A percentile compares a stretch with the other conserved stretches of the same genome.
These are phyloP conservation scores for Bombus pascuorum DNA, from an alignment of 1,140 invertebrate species.

Conservation along the genomic window DNA sequence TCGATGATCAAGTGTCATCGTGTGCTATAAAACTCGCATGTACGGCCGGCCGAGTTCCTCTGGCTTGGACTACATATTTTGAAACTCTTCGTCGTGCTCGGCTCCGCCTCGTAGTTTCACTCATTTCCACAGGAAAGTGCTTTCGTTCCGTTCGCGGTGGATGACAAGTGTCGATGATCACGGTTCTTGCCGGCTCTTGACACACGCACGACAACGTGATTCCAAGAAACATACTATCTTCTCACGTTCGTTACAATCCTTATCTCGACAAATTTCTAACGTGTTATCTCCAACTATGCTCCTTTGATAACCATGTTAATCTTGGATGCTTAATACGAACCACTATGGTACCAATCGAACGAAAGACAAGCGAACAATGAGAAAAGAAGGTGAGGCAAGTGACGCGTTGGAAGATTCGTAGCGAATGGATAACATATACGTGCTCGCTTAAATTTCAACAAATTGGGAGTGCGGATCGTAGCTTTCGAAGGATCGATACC, in stretches of 20 bases:
- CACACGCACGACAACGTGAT: not conserved
- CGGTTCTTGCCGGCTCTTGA: too few relatives aligned
- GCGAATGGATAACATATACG: not conserved
- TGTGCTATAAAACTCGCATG: conserved; percentile 11
- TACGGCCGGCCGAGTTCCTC: not conserved
- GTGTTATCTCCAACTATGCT: not conserved
- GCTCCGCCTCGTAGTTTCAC: not conserved
- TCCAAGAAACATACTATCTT: too few relatives aligned
- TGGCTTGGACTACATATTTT: not conserved
- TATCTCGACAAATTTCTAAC: not conserved
- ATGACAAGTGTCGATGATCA: not conserved
- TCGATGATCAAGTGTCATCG: conserved; percentile 32
- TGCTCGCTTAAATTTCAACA: not conserved
- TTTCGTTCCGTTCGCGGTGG: not conserved
- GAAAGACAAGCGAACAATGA: too few relatives aligned
- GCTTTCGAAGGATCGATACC: not conserved
- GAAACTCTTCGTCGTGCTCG: not conserved
- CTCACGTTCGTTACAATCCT: not conserved
- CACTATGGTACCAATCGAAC: not conserved
- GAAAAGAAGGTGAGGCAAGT: not conserved
- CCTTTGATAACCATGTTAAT: not conserved
- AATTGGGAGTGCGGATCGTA: not conserved
- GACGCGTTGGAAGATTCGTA: not conserved
- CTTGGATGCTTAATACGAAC: not conserved
- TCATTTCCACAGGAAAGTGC: not conserved